phyloP scores from a whole-genome alignment of 1,140 invertebrate species.

The Pentalonia nigronervosa region DNA sequence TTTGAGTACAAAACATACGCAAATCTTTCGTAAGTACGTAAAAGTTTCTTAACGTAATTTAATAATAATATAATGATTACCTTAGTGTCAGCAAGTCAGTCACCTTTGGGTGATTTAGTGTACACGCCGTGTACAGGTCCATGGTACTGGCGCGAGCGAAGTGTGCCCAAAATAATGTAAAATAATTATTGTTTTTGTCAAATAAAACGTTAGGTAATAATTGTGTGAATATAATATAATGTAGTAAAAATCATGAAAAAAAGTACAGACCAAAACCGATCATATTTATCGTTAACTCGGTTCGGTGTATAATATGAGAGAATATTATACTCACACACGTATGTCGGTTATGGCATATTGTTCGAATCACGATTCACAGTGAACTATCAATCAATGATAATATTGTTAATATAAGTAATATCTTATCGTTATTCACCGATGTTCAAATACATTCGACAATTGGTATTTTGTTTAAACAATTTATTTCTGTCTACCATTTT shows the following conservation, averaged over 20 bases:
- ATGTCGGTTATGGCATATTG: neutral
- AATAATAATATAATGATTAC: neutral
- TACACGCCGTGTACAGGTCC: slow-evolving; percentile 40
- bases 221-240: neutral
- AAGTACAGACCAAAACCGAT: neutral
- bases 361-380: slow-evolving; percentile 22
- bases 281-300: neutral
- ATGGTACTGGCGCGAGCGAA: neutral
- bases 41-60: neutral
- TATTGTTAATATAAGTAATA: slow-evolving; percentile 46
- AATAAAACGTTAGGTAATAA: neutral
- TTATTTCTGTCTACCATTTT: slow-evolving; percentile 40
- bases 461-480: slow-evolving; percentile 38
- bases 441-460: neutral
- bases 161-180: neutral
- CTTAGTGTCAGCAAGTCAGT: slow-evolving; percentile 3
- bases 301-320: neutral
- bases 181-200: neutral
- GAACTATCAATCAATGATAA: slow-evolving; percentile 49
- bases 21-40: neutral
- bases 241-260: neutral
- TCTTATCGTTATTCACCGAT: slow-evolving; percentile 46
- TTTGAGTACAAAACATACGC: neutral
- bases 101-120: slow-evolving; percentile 44
- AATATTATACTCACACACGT: neutral